These are phyloP conservation scores for Callyntrura sp. DNA, from an alignment of 2,888 invertebrate genomes.

Conservation along the genomic window DNA sequence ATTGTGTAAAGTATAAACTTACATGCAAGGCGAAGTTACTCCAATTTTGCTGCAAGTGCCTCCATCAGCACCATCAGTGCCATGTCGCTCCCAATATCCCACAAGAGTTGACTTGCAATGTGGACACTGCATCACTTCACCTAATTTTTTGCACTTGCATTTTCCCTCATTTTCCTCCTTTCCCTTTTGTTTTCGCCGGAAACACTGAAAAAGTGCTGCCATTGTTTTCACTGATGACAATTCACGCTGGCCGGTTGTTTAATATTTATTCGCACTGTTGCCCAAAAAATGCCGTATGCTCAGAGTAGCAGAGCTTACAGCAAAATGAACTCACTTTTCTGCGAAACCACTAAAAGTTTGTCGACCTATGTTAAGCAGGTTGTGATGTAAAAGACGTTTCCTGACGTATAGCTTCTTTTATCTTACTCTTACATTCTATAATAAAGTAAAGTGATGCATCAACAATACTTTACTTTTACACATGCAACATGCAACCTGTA, in stretches of 20 bases:
- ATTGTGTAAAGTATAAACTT: constrained; percentile 22
- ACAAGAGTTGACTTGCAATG: constrained; percentile 51
- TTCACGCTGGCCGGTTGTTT: constrained; percentile 34
- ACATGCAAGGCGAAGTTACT: not conserved
- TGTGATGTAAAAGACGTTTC: constrained; percentile 32
- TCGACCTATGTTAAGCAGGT: constrained; percentile 33
- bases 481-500: constrained; percentile 13
- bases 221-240: constrained; percentile 30
- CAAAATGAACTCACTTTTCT: not conserved
- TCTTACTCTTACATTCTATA: not conserved
- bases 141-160: not conserved
- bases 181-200: constrained; percentile 40
- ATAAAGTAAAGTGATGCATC: not conserved
- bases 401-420: not conserved
- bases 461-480: no score
- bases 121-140: constrained; percentile 20
- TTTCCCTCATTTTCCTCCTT: not conserved
- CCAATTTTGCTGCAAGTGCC: not conserved
- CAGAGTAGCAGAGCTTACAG: not conserved
- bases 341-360: not conserved
- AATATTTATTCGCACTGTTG: not conserved
- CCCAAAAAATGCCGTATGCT: not conserved
- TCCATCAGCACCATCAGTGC: constrained; percentile 46
- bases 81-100: constrained; percentile 45
- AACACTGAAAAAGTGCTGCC: constrained; percentile 69